Evolutionary conservation across 2,113 vertebrate species (phyloP), one percentile per base, ranked within the genome.

Genomic region (Galbula dea): DNA sequence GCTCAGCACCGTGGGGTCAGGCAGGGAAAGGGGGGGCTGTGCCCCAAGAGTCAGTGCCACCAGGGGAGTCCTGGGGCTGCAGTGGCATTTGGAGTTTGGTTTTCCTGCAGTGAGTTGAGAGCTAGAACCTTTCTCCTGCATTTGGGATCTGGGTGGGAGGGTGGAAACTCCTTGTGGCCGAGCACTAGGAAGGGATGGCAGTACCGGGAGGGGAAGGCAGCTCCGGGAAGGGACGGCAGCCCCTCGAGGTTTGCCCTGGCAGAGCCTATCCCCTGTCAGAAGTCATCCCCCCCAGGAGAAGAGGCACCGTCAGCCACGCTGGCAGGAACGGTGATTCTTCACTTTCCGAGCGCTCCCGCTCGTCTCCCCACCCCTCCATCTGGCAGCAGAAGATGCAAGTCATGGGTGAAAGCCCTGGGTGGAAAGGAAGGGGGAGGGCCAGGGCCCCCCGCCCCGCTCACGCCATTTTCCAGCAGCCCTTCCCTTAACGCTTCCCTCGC

Each of bases 341-440:
- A 59, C 76, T 96, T 95, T 88, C 94, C 90, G 57, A 85, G 79
- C 15, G 8, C 63, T 74, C 24, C 89, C 89, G 66, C 83, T 82
- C 16, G 2, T 77, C 89, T 86, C 95, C 91, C 83, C 91, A 61
- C 89, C 94, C n/a, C 91, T 95, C 91, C 77, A 43, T 75, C 91
- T 92, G 94, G 94, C 94, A 82, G 90, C 83, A 34, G 81, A 58
- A 82, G 81, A 92, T 27, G 73, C 81, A 72, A 96, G 87, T 89
- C 93, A 90, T n/a, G 84, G 86, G 89, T 30, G 4, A 87, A 75
- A 89, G 73, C 48, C 48, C 57, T 7, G 10, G 20, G 11, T 57
- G 84, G 91, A 67, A 63, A 58, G 83, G 80, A 68, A 71, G 80
- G 86, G 19, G 51, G 51, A n/a, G 59, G 22, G 9, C 18, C 59